Evolutionary conservation across 2,888 invertebrate species (phyloP).

Genomic region (Oithona nana): DNA sequence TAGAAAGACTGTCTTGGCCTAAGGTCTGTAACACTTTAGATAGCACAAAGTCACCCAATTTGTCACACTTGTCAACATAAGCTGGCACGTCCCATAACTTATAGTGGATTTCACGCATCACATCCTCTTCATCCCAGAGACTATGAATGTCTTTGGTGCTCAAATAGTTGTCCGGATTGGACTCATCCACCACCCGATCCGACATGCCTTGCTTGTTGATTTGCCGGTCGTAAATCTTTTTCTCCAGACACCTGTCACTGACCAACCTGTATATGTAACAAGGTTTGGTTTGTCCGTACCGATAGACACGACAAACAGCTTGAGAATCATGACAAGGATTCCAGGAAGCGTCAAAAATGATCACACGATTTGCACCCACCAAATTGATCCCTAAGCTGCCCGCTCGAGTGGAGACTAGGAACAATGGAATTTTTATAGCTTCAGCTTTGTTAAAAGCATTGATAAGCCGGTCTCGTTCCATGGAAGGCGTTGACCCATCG

Average conservation of each 20-base stretch:
- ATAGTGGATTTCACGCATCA: conserved; percentile 29
- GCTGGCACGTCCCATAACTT: conserved; percentile 57
- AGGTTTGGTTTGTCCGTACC: conserved; percentile 82
- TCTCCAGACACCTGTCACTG: conserved; percentile 89
- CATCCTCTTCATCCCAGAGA: conserved; percentile 58
- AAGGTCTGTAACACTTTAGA: conserved; percentile 39
- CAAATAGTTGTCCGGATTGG: conserved; percentile 87
- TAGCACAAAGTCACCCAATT: conserved; percentile 62
- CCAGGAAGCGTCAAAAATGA: conserved; percentile 96
- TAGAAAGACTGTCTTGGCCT: conserved; percentile 31
- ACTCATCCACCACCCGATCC: conserved; percentile 91
- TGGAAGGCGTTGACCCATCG: conserved; percentile 83
- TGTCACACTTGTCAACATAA: conserved; percentile 41
- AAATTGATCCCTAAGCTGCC: conserved; percentile 93
- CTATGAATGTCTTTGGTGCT: conserved; percentile 74
- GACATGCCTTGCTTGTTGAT: conserved; percentile 94
- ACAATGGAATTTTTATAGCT: conserved; percentile 53
- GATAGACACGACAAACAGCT: conserved; percentile 87
- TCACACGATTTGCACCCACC: conserved; percentile 88
- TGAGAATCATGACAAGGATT: conserved; percentile 97
- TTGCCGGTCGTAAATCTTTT: conserved; percentile 94
- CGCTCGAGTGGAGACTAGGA: conserved; percentile 87
- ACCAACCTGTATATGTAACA: conserved; percentile 91
- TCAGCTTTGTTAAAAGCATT: conserved; percentile 78
- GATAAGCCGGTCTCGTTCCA: conserved; percentile 85